Percentiles rank a stretch among this genome's conserved stretches.
Evolutionary conservation across 2,888 invertebrate species (phyloP).

Genomic region (Ceriagrion tenellum): DNA sequence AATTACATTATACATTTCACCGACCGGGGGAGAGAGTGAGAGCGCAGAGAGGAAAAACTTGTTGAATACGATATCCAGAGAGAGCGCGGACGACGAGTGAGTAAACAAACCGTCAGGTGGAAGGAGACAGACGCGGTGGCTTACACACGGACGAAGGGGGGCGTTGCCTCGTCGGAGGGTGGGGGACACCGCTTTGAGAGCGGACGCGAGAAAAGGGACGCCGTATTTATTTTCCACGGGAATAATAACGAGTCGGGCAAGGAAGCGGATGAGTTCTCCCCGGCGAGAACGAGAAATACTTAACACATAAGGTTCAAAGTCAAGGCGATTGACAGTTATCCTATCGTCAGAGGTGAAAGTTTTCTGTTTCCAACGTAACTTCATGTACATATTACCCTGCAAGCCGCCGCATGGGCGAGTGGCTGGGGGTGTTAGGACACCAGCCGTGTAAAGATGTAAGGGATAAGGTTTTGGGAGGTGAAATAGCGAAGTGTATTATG

Average conservation of each 20-base stretch:
- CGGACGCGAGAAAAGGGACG: not conserved
- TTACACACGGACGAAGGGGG: too few relatives aligned
- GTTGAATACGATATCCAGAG: slow-evolving; percentile 10
- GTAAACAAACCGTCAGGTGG: slow-evolving; percentile 7
- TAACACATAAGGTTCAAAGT: too few relatives aligned
- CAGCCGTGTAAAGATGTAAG: too few relatives aligned
- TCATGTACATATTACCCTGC: too few relatives aligned
- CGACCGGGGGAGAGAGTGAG: too few relatives aligned
- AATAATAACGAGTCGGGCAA: not conserved
- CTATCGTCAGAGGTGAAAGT: too few relatives aligned
- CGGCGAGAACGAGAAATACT: not conserved
- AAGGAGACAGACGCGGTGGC: not conserved
- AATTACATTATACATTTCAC: not conserved
- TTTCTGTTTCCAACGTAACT: too few relatives aligned
- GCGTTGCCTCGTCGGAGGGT: not conserved
- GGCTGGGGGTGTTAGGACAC: too few relatives aligned
- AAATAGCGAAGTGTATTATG: too few relatives aligned
- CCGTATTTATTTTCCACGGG: not conserved
- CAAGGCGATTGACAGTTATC: too few relatives aligned
- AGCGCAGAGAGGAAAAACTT: not conserved
- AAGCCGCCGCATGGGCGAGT: too few relatives aligned
- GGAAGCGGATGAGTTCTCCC: not conserved
- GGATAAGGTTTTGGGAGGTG: too few relatives aligned
- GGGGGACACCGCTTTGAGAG: not conserved
- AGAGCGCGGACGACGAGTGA: not conserved